Conservation (phyloP, 2,888 invertebrate species). For the Leptothorax acervorum region DNA sequence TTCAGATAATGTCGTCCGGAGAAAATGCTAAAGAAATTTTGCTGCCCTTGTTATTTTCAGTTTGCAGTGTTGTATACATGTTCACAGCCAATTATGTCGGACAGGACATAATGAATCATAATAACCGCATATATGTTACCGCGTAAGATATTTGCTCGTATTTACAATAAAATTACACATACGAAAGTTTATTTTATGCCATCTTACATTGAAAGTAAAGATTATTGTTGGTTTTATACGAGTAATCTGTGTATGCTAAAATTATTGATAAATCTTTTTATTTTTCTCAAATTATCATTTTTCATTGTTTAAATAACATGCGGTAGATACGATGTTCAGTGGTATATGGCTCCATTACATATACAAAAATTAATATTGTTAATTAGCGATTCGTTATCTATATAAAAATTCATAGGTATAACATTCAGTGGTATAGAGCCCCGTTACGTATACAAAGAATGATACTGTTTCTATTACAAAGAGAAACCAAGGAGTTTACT, state of each 20-base stretch:
- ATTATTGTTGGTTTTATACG: not conserved
- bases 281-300: not conserved
- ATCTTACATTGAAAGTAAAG: not conserved
- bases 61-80: not conserved
- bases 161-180: not conserved
- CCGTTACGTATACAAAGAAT: conserved; percentile 20
- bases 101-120: conserved; percentile 5
- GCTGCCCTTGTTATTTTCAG: too few relatives aligned
- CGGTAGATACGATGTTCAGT: not conserved
- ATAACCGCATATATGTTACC: not conserved
- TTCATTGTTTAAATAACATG: not conserved
- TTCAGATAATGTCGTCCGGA: not conserved
- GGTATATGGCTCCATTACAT: not conserved
- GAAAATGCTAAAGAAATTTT: not conserved
- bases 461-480: conserved; percentile 32
- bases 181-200: not conserved
- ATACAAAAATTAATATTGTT: conserved; percentile 7
- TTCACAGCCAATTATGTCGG: not conserved
- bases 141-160: not conserved
- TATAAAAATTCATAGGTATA: conserved; percentile 1
- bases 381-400: not conserved
- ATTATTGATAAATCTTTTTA: not conserved
- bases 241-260: not conserved
- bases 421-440: conserved; percentile 2
- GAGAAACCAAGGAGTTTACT: not conserved